phyloP scores from a whole-genome alignment of 2,797 vertebrate genomes.

The Propithecus deckenii region DNA sequence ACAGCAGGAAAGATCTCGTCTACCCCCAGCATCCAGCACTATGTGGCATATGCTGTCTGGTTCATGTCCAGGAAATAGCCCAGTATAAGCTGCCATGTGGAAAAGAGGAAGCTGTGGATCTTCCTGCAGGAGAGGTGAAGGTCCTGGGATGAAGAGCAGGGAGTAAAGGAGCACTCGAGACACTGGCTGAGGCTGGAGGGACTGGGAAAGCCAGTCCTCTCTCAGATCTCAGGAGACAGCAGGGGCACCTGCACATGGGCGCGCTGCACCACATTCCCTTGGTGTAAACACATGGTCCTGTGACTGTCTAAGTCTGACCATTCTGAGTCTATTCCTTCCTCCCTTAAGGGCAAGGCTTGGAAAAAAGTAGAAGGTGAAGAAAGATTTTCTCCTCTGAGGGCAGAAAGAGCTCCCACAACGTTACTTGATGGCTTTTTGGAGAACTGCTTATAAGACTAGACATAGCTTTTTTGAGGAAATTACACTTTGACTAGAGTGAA shows the following conservation, averaged over 20 bases:
- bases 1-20: background rate
- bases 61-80: background rate
- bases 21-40: background rate
- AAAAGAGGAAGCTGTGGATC: background rate
- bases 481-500: background rate
- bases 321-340: background rate
- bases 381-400: background rate
- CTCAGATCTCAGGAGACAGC: background rate
- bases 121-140: background rate
- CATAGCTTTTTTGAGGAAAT: background rate
- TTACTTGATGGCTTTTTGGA: background rate
- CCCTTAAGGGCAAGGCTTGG: background rate
- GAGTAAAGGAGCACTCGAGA: background rate
- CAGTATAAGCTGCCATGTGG: background rate
- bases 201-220: background rate
- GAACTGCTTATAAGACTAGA: background rate
- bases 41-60: background rate
- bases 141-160: background rate
- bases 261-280: background rate
- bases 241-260: background rate
- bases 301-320: background rate
- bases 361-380: background rate
- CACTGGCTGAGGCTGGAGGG: background rate
- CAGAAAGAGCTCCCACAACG: background rate
- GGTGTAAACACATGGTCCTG: background rate